A percentile compares a stretch with the other conserved stretches of the same genome.
phyloP scores from a whole-genome alignment of 2,113 vertebrate species.

The Gnathonemus echidnorhynchus region DNA sequence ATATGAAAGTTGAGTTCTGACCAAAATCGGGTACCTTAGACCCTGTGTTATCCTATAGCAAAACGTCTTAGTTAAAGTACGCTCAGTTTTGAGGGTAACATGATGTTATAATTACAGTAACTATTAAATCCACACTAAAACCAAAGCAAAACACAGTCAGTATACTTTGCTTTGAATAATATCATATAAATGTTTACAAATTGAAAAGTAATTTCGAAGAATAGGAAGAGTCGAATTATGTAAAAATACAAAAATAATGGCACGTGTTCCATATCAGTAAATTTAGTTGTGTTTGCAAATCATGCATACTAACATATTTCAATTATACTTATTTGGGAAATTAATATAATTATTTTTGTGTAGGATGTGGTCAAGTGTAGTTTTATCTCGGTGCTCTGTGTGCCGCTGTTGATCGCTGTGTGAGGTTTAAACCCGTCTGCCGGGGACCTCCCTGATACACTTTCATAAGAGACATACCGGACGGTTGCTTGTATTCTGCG shows the following conservation, averaged over 20 bases:
- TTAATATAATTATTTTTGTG: background rate
- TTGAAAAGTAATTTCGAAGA: background rate
- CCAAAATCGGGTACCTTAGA: background rate
- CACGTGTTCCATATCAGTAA: background rate
- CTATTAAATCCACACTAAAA: background rate
- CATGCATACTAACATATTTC: background rate
- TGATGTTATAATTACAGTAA: background rate
- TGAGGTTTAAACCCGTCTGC: background rate
- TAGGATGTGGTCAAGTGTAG: background rate
- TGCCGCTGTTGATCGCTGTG: slow-evolving; percentile 70
- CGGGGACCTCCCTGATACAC: background rate
- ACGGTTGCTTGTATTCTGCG: background rate
- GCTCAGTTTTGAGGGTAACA: background rate
- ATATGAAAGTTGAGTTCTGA: background rate
- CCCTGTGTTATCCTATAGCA: background rate
- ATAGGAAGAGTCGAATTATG: background rate
- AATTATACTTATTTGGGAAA: background rate
- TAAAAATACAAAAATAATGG: background rate
- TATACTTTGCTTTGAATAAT: background rate
- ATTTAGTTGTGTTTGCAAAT: background rate
- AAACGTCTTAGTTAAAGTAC: background rate
- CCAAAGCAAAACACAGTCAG: background rate
- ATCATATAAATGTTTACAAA: background rate
- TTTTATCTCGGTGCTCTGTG: slow-evolving; percentile 57
- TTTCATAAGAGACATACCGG: background rate